phyloP scores from a whole-genome alignment of 2,888 invertebrate genomes.

The Papilio gigon region DNA sequence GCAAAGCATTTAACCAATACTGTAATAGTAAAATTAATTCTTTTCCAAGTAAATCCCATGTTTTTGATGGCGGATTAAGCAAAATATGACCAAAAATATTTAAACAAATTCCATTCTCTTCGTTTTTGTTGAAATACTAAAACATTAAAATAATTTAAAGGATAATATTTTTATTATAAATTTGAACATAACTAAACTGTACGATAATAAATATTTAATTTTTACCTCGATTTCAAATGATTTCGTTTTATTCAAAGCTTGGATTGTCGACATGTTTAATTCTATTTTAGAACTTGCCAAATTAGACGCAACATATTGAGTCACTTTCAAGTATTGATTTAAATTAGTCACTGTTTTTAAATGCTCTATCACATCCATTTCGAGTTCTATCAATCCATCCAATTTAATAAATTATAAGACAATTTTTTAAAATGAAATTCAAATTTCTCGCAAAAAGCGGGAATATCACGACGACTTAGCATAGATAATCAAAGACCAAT shows the following conservation, averaged over 20 bases:
- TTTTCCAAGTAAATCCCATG: constrained; percentile 62
- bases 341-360: constrained; percentile 57
- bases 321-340: constrained; percentile 58
- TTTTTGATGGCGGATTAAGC: constrained; percentile 59
- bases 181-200: neutral
- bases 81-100: constrained; percentile 60
- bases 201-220: neutral
- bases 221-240: constrained; percentile 67
- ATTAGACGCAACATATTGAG: constrained; percentile 54
- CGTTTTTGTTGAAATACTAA: constrained; percentile 68
- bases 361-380: constrained; percentile 62
- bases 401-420: constrained; percentile 34
- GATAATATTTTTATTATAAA: neutral
- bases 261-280: constrained; percentile 62
- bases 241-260: constrained; percentile 62
- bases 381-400: too few relatives aligned
- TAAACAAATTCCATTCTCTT: constrained; percentile 64
- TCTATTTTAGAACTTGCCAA: constrained; percentile 53
- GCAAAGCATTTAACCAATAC: constrained; percentile 67
- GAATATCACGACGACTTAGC: neutral
- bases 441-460: constrained; percentile 13
- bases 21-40: constrained; percentile 60
- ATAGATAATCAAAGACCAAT: constrained; percentile 1
- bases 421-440: constrained; percentile 25
- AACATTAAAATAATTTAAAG: constrained; percentile 39